Percentiles rank a stretch among this genome's conserved stretches.
These are phyloP conservation scores for Diaphora mendica DNA, from an alignment of 2,888 invertebrate species.

Conservation along the genomic window DNA sequence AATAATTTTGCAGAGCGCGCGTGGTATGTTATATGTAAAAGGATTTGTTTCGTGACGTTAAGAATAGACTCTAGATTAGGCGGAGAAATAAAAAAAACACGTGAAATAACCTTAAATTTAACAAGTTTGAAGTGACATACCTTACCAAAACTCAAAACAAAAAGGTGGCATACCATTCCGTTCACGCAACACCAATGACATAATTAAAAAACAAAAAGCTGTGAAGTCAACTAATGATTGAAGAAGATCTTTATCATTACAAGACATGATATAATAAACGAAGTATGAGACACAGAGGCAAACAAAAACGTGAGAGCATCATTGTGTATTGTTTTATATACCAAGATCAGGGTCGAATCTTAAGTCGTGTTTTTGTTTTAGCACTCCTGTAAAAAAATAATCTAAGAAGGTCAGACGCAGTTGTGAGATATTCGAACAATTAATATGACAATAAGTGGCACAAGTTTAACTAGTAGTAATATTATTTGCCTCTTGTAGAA, in stretches of 20 bases:
- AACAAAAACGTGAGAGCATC: constrained; percentile 67
- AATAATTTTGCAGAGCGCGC: not conserved
- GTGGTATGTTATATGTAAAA: not conserved
- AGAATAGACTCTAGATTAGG: no score
- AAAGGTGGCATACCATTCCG: not conserved
- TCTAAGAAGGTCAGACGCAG: not conserved
- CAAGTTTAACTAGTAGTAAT: not conserved
- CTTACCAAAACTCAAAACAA: not conserved
- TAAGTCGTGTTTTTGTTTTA: constrained; percentile 32
- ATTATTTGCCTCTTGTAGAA: not conserved
- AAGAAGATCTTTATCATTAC: constrained; percentile 39
- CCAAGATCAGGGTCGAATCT: constrained; percentile 62
- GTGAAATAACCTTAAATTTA: not conserved
- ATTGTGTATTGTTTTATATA: constrained; percentile 56
- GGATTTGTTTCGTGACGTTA: not conserved
- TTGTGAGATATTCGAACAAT: not conserved
- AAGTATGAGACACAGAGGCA: constrained; percentile 35
- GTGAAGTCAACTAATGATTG: constrained; percentile 16
- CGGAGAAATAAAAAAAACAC: no score
- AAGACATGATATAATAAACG: constrained; percentile 55
- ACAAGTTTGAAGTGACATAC: not conserved
- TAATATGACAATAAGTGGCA: not conserved
- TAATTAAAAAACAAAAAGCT: constrained; percentile 25
- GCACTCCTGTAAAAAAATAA: not conserved
- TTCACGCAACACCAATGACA: constrained; percentile 13